Base-by-base conservation (phyloP, 1,140 invertebrate genomes). In the Cataglyphis hispanica region DNA sequence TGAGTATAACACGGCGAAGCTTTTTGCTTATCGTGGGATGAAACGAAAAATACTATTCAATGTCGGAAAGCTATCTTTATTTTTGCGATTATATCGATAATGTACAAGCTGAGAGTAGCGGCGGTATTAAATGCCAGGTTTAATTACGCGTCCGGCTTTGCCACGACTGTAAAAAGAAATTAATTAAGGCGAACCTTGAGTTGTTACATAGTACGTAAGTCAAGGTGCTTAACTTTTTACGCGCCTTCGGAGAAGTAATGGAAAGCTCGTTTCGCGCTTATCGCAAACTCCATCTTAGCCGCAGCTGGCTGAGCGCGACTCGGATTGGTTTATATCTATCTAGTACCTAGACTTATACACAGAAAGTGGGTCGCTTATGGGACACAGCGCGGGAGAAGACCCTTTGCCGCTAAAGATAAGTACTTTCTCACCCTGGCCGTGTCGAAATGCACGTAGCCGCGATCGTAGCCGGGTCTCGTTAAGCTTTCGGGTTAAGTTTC, bases 311-410 rank as follows among this genome's bases (percentile, higher is more conserved):
- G 27, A 11, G 43, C 43, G 43, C 25, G 66, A 37, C 67, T 63
- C 53, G 31, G 76, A 78, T 78, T 70, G 78, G 34, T 31, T 81
- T 83, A 72, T 31, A 53, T 7, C 40, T 69, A 69, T 22, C 46
- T 50, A 50, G 4, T 50, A 81, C 10, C 19, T 40, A 27, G 40
- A 76, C 27, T 34, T 72, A 56, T n/a, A 37, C 25, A 13, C 22
- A n/a, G 76, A 85, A 85, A 85, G 50, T 85, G 84, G 84, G 40
- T 85, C 84, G 76, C 53, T 69, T 69, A 78, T 60, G 76, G 53
- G 61, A 60, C 63, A 85, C 16, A 75, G 37, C 67, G 46, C 43
- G 46, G 10, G 74, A 37, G 63, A 78, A 78, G 84, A 80, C 75
- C 75, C 84, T 85, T 80, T 53, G 64, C 27, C 84, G 63, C 31